These are phyloP conservation scores for Oryzias celebensis DNA, from an alignment of 2,113 vertebrate genomes.

Conservation along the genomic window DNA sequence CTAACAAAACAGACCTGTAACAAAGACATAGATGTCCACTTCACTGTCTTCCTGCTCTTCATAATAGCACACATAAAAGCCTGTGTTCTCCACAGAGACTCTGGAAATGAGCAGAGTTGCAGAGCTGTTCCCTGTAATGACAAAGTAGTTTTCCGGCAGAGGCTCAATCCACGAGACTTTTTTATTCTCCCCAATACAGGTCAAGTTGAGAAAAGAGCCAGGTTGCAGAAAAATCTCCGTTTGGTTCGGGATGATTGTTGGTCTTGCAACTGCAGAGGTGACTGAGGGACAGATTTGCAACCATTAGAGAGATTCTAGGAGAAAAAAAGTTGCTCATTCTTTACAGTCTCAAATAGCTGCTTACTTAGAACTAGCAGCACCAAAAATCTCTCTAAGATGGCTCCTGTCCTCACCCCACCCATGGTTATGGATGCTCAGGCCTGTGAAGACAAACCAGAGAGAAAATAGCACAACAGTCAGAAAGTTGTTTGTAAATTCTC, in stretches of 20 bases:
- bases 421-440: constrained; percentile 74
- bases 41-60: constrained; percentile 51
- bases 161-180: constrained; percentile 87
- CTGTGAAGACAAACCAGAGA: constrained; percentile 52
- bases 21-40: constrained; percentile 85
- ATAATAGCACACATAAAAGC: constrained; percentile 84
- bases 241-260: constrained; percentile 78
- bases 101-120: constrained; percentile 82
- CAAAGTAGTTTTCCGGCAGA: constrained; percentile 63
- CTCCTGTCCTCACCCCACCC: constrained; percentile 70
- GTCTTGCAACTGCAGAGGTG: constrained; percentile 73
- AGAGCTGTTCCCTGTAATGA: constrained; percentile 79
- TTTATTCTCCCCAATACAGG: constrained; percentile 81
- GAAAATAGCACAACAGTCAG: not conserved
- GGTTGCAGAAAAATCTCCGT: constrained; percentile 80
- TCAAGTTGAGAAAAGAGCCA: constrained; percentile 83
- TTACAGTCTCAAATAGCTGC: not conserved
- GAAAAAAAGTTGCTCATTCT: too few species aligned
- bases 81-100: constrained; percentile 80
- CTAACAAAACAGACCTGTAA: constrained; percentile 80
- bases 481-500: too few species aligned
- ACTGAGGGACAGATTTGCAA: constrained; percentile 26
- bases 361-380: constrained; percentile 64
- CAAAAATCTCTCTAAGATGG: constrained; percentile 80
- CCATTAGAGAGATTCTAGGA: constrained; percentile 9